Percentiles rank a stretch among this genome's conserved stretches.
phyloP scores from a whole-genome alignment of 2,113 vertebrate species.

The Tringa solitaria region DNA sequence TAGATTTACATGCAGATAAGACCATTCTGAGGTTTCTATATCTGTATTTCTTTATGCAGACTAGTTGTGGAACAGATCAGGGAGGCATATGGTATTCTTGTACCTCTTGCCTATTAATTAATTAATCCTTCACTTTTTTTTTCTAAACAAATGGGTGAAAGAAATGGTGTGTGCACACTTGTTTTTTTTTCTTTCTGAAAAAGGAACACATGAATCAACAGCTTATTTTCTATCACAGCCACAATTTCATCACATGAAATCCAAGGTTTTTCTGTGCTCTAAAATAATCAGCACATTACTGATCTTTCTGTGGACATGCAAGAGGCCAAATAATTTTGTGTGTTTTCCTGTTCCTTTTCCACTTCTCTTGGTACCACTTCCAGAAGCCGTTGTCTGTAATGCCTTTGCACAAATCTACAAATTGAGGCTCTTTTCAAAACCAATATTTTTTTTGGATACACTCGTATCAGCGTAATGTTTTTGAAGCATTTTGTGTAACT shows the following conservation, averaged over 20 bases:
- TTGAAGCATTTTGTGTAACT: neutral
- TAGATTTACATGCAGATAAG: neutral
- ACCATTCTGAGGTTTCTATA: neutral
- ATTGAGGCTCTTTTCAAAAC: neutral
- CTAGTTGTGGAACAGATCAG: accelerated
- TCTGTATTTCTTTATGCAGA: neutral
- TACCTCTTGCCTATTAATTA: neutral
- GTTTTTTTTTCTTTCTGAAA: neutral
- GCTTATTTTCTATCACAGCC: neutral
- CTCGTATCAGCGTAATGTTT: neutral
- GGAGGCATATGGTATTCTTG: neutral
- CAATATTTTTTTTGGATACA: neutral
- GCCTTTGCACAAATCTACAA: neutral
- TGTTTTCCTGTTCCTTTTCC: neutral
- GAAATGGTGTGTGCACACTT: neutral
- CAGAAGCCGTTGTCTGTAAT: neutral
- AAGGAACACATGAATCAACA: neutral
- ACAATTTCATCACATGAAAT: neutral
- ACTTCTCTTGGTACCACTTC: neutral
- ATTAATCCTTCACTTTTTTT: neutral
- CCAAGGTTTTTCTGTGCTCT: neutral
- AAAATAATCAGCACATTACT: neutral
- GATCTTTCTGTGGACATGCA: neutral
- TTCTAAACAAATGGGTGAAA: neutral
- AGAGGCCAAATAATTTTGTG: neutral